Evolutionary conservation across 1,140 invertebrate genomes (phyloP), one percentile per base, ranked within the genome.

Genomic region (Dendrolimus kikuchii): DNA sequence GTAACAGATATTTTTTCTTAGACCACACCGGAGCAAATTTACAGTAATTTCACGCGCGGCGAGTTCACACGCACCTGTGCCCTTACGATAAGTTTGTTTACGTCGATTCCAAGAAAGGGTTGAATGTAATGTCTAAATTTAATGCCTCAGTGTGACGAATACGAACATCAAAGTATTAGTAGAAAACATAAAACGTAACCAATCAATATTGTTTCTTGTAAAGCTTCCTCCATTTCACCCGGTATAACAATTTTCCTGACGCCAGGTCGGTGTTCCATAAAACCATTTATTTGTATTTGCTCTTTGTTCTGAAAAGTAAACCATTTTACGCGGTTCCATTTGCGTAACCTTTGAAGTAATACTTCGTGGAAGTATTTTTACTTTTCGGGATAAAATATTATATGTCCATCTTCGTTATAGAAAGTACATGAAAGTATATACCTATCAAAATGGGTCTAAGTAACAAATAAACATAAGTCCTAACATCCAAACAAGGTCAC

Each of bases 21-120:
- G 81, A 84, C 81, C 82, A 86, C 82, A 86, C 82, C 74, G 81
- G 68, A 68, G 74, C 66, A 73, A 75, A 77, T 74, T 73, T 73
- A 79, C 72, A 72, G 59, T 76, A 73, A 86, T 84, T 86, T 86
- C 82, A 86, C 77, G 82, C 72, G 59, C 71, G 62, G 69, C 59
- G 70, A 58, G 74, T 75, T 81, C 75, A 81, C 77, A 82, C 80
- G 79, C 80, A 82, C 77, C 77, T 81, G 74, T 76, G 63, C 61
- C 59, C 55, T 57, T 45, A 48, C 38, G 38, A 53, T 54, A 41
- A 48, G 38, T 57, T 58, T 62, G 55, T 62, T 64, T 64, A 60
- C 62, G 51, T 59, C 56, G 50, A 53, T 57, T 40, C 52, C 50
- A 51, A 45, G 55, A 60, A 59, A 59, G 57, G 55, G 57, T 57